Conservation (phyloP, 2,113 vertebrate species). For the Nettapus auritus region DNA sequence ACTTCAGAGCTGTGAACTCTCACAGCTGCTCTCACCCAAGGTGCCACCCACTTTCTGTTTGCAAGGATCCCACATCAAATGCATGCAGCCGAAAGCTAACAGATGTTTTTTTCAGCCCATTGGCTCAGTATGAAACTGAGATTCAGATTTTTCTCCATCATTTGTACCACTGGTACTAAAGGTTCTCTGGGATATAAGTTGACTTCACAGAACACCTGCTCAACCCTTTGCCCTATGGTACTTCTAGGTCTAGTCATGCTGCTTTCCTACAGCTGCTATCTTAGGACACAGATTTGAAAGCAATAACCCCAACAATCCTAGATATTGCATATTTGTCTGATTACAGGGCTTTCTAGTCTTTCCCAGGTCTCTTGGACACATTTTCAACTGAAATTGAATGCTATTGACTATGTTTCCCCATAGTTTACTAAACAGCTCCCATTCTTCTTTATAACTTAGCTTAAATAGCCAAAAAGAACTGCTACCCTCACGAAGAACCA, state of each 20-base stretch:
- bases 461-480: not conserved
- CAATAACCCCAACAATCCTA: not conserved
- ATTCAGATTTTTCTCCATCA: not conserved
- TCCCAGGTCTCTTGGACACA: not conserved
- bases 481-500: not conserved
- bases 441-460: not conserved
- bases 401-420: not conserved
- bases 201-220: not conserved
- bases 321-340: not conserved
- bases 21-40: slow-evolving; percentile 59
- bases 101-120: slow-evolving; percentile 61
- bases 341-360: not conserved
- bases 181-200: not conserved
- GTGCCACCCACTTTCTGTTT: slow-evolving; percentile 62
- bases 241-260: not conserved
- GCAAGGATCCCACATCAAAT: slow-evolving; percentile 44
- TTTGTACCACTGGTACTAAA: not conserved
- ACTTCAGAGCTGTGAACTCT: slow-evolving; percentile 60
- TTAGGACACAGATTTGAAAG: not conserved
- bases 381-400: not conserved
- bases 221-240: not conserved
- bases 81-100: slow-evolving; percentile 37
- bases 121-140: slow-evolving; percentile 32
- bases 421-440: not conserved
- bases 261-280: not conserved